Evolutionary conservation across 2,113 vertebrate species (phyloP).

Genomic region (Callorhinus ursinus): DNA sequence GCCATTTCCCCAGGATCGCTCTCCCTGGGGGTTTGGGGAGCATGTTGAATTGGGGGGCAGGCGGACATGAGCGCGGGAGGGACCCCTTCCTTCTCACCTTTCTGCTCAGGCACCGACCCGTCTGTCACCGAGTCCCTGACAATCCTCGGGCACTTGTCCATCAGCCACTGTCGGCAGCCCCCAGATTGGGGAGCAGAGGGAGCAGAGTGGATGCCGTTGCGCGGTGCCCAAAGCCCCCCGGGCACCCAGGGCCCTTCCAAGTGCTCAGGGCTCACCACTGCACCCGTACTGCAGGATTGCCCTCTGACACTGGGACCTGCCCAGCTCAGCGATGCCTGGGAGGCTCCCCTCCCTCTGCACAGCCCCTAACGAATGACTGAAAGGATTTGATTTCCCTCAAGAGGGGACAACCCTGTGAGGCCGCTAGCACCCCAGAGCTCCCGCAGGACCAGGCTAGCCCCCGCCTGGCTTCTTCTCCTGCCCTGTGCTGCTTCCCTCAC

Average conservation of each 20-base stretch:
- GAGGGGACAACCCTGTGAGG: background rate
- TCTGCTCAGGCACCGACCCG: accelerated
- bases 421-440: accelerated
- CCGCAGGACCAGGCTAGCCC: accelerated
- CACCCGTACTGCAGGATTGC: background rate
- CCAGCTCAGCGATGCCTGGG: background rate
- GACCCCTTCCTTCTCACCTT: accelerated
- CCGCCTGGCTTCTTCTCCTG: background rate
- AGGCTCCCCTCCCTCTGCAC: accelerated
- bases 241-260: accelerated
- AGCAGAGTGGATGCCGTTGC: accelerated
- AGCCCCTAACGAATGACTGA: background rate
- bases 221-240: accelerated
- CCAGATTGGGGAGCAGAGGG: accelerated
- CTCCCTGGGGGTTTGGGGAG: background rate
- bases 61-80: background rate
- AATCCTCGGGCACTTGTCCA: accelerated
- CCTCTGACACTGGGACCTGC: background rate
- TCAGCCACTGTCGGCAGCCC: accelerated
- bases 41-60: too few relatives aligned
- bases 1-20: background rate
- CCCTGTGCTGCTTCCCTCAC: background rate
- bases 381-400: background rate
- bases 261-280: accelerated
- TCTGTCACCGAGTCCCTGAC: accelerated